Evolutionary conservation across 2,797 vertebrate species (phyloP).

Genomic region (Enteromius viviparus): DNA sequence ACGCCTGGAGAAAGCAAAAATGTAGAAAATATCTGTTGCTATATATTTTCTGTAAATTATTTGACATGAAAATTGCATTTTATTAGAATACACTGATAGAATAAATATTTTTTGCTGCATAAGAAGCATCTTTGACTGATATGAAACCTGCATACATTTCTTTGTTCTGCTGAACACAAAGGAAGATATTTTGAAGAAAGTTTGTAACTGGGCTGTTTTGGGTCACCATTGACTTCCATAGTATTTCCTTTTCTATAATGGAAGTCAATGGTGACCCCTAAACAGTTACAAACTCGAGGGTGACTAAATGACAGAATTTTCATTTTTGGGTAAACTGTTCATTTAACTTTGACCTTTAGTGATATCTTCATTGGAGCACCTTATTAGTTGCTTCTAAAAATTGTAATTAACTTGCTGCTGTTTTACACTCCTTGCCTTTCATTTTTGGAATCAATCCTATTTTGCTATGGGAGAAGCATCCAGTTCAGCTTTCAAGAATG

Average conservation of each 20-base stretch:
- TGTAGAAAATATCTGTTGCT: not conserved
- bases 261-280: too few relatives aligned
- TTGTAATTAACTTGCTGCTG: not conserved
- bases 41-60: not conserved
- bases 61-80: not conserved
- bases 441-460: not conserved
- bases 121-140: not conserved
- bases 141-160: too few relatives aligned
- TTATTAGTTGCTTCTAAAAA: not conserved
- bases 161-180: too few relatives aligned
- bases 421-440: not conserved
- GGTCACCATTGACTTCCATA: too few relatives aligned
- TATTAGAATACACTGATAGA: not conserved
- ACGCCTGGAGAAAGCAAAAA: not conserved
- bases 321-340: too few relatives aligned
- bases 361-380: not conserved
- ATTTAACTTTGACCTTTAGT: not conserved
- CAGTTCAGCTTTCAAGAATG: not conserved
- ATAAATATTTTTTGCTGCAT: not conserved
- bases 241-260: too few relatives aligned
- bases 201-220: too few relatives aligned
- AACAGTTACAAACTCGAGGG: too few relatives aligned
- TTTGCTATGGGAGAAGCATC: constrained; percentile 1
- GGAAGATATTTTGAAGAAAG: too few relatives aligned
- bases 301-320: too few relatives aligned